phyloP scores from a whole-genome alignment of 2,888 invertebrate species.

The Hypomecis punctinalis region DNA sequence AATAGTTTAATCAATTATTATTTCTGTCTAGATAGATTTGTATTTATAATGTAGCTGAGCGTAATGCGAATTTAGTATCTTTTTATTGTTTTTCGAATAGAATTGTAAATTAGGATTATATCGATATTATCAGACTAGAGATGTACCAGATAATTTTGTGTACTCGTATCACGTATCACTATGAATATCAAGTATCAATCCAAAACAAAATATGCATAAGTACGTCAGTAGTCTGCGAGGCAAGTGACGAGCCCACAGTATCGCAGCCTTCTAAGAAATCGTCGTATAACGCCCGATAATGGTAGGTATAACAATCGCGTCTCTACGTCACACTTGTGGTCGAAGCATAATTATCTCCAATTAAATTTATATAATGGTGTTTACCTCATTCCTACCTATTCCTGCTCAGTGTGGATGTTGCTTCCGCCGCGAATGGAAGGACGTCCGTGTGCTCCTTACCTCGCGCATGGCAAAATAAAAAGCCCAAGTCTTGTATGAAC shows the following conservation, averaged over 20 bases:
- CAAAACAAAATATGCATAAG: no score
- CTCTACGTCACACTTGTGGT: constrained; percentile 67
- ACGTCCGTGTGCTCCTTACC: background rate
- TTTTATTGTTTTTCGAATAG: no score
- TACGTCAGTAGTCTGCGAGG: background rate
- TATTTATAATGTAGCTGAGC: no score
- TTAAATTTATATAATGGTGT: constrained; percentile 76
- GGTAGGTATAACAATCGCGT: constrained; percentile 36
- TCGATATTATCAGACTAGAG: no score
- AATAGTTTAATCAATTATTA: no score
- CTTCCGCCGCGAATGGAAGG: constrained; percentile 47
- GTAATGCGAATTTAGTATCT: no score
- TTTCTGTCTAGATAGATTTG: no score
- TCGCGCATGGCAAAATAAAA: constrained; percentile 4
- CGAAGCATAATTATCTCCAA: constrained; percentile 74
- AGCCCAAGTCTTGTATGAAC: constrained; percentile 14
- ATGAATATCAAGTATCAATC: no score
- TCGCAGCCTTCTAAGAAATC: constrained; percentile 54
- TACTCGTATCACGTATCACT: no score
- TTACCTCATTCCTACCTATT: constrained; percentile 55
- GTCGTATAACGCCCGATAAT: constrained; percentile 50
- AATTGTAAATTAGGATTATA: no score
- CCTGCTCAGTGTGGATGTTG: constrained; percentile 63
- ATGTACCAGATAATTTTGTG: no score
- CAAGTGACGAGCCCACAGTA: constrained; percentile 38